Conservation (phyloP, 2,888 invertebrate species). For the Neoscelio sp. region DNA sequence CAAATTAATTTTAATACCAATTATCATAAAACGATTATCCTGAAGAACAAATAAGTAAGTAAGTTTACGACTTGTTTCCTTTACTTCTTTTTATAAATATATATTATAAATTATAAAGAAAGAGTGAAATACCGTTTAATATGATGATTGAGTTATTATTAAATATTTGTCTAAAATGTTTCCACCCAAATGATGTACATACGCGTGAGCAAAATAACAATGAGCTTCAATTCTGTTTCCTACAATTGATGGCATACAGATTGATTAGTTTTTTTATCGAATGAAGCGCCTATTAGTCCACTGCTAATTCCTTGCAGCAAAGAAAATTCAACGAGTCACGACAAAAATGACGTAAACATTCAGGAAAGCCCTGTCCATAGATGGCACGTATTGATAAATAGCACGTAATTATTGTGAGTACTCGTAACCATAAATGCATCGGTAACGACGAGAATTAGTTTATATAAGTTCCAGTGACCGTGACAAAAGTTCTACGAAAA, state of each 20-base stretch:
- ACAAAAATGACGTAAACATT: conserved; percentile 57
- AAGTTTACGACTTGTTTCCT: too few relatives aligned
- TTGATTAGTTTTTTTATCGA: neutral
- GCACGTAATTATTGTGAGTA: conserved; percentile 63
- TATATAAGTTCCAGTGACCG: conserved; percentile 62
- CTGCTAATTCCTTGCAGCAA: conserved; percentile 18
- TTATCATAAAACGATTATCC: too few relatives aligned
- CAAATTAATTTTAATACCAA: too few relatives aligned
- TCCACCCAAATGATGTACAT: too few relatives aligned
- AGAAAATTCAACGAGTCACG: conserved; percentile 47
- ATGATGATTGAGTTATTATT: too few relatives aligned
- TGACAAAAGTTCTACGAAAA: conserved; percentile 52
- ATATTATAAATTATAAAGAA: too few relatives aligned
- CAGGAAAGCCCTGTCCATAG: conserved; percentile 60
- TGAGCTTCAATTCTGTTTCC: conserved; percentile 72
- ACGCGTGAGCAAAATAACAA: conserved; percentile 70
- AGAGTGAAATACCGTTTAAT: too few relatives aligned
- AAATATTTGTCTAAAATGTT: too few relatives aligned
- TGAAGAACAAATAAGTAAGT: too few relatives aligned
- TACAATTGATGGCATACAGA: conserved; percentile 70
- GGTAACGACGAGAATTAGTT: conserved; percentile 62
- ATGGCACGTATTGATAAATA: conserved; percentile 66
- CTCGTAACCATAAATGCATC: conserved; percentile 53
- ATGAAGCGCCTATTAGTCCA: neutral
- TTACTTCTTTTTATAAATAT: too few relatives aligned